Conservation (phyloP, 2,888 invertebrate genomes). For the Patella ulyssiponensis region DNA sequence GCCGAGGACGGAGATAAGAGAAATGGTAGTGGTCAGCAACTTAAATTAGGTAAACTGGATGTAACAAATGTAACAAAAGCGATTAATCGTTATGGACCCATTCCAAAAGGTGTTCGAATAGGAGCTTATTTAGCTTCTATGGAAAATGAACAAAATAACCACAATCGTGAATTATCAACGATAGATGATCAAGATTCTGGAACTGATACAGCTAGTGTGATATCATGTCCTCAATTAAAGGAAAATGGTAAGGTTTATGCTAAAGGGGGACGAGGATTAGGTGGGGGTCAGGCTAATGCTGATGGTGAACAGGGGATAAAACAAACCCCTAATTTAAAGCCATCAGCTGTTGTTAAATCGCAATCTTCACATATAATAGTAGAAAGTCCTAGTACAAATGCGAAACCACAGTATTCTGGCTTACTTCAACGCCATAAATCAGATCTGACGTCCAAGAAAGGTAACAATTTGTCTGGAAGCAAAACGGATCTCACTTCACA, state of each 20-base stretch:
- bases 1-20: slow-evolving; percentile 36
- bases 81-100: slow-evolving; percentile 91
- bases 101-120: slow-evolving; percentile 96
- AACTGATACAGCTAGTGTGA: slow-evolving; percentile 62
- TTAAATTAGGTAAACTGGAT: slow-evolving; percentile 87
- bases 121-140: slow-evolving; percentile 96
- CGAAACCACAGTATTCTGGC: slow-evolving; percentile 58
- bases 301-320: slow-evolving; percentile 52
- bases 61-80: slow-evolving; percentile 95
- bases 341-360: slow-evolving; percentile 67
- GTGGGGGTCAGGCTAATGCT: neutral
- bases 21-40: slow-evolving; percentile 38
- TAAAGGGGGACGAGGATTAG: neutral
- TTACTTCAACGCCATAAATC: slow-evolving; percentile 63
- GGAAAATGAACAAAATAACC: slow-evolving; percentile 66
- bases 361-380: slow-evolving; percentile 64
- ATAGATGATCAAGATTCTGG: slow-evolving; percentile 64
- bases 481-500: slow-evolving; percentile 32
- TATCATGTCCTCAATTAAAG: slow-evolving; percentile 54
- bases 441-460: slow-evolving; percentile 64
- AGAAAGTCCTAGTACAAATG: slow-evolving; percentile 40
- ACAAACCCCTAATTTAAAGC: slow-evolving; percentile 64
- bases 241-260: slow-evolving; percentile 16
- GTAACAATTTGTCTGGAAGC: slow-evolving; percentile 31
- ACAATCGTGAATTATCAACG: slow-evolving; percentile 49